These are phyloP conservation scores for Cryptoleucopteryx plumbea DNA, from an alignment of 2,113 vertebrate species.

Conservation along the genomic window DNA sequence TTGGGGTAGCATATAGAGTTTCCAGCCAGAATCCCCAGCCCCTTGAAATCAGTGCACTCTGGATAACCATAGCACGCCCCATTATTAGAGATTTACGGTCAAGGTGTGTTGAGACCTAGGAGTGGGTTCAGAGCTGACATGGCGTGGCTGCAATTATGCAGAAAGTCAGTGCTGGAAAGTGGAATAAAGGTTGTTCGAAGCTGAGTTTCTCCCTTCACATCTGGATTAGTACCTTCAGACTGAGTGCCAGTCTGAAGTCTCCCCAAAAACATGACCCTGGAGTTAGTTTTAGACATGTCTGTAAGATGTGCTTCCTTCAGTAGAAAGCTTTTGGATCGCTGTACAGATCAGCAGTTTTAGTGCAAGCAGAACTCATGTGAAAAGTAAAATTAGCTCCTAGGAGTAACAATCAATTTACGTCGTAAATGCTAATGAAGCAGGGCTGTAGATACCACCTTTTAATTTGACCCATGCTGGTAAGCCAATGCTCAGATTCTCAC, in stretches of 20 bases:
- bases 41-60: background rate
- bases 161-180: background rate
- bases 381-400: background rate
- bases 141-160: background rate
- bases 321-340: background rate
- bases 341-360: background rate
- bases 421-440: background rate
- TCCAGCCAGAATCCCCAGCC: background rate
- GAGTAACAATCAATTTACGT: background rate
- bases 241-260: background rate
- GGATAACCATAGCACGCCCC: background rate
- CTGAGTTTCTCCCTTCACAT: background rate
- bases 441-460: background rate
- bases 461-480: background rate
- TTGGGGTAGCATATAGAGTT: background rate
- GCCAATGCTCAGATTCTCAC: background rate
- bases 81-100: background rate
- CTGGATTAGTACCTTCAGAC: background rate
- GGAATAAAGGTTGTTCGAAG: background rate
- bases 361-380: background rate
- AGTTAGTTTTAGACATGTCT: background rate
- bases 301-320: background rate
- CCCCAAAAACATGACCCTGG: accelerated
- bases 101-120: background rate
- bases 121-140: background rate